Evolutionary conservation across 1,140 invertebrate genomes (phyloP).

Genomic region (Macrotrachela quadricornifera): DNA sequence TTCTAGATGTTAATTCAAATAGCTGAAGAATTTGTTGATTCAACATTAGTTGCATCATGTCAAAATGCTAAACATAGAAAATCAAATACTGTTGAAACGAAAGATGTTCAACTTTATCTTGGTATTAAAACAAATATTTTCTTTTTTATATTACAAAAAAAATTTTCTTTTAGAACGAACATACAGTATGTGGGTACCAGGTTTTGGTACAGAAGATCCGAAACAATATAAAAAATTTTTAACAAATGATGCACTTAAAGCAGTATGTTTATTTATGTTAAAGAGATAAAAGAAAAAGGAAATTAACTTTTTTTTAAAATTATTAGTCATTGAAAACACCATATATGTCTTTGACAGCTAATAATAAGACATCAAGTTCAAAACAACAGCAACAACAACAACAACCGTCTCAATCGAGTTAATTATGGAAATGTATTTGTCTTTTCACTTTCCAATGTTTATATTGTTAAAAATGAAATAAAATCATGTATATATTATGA

Average conservation of each 20-base stretch:
- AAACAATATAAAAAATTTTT: constrained; percentile 66
- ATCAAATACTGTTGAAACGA: constrained; percentile 64
- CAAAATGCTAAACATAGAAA: constrained; percentile 74
- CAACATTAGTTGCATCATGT: constrained; percentile 64
- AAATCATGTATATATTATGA: too few species aligned
- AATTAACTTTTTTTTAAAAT: too few species aligned
- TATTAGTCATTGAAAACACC: too few species aligned
- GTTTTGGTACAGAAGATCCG: constrained; percentile 77
- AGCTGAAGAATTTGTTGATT: constrained; percentile 87
- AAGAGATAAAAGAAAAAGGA: too few species aligned
- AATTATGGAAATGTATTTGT: too few species aligned
- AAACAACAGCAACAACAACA: too few species aligned
- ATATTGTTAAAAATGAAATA: too few species aligned
- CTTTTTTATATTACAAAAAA: neutral
- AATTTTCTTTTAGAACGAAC: constrained; percentile 45
- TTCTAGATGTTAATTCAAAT: constrained; percentile 51
- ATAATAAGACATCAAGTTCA: too few species aligned
- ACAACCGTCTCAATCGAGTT: too few species aligned
- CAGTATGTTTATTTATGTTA: too few species aligned
- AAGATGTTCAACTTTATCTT: constrained; percentile 78
- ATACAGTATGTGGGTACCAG: constrained; percentile 87
- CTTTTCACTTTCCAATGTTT: too few species aligned
- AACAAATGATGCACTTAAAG: constrained; percentile 51
- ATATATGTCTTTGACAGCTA: too few species aligned
- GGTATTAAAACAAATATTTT: constrained; percentile 32